phyloP scores from a whole-genome alignment of 2,113 vertebrate species.

The Misgurnus mizolepis region DNA sequence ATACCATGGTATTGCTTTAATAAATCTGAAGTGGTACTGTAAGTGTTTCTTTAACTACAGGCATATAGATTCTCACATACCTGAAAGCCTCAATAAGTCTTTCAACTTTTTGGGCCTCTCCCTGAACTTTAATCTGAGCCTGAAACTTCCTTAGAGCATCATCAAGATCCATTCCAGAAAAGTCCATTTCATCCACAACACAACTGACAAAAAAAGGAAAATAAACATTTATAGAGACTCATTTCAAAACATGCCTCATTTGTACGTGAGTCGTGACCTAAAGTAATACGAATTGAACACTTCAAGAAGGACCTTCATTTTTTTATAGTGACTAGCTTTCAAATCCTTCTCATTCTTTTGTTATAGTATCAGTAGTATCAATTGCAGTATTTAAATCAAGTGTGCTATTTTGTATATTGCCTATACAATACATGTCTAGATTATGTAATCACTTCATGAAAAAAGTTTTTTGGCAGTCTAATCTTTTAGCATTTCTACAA shows the following conservation, averaged over 20 bases:
- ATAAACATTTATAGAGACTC: not conserved
- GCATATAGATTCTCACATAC: conserved; percentile 61
- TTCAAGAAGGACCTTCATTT: too few species aligned
- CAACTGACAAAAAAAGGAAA: conserved; percentile 72
- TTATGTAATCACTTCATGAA: too few species aligned
- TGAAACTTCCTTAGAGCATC: conserved; percentile 93
- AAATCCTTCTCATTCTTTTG: too few species aligned
- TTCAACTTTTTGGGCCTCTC: conserved; percentile 94
- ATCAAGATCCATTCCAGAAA: conserved; percentile 93
- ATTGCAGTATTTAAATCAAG: too few species aligned
- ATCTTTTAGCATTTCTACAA: not conserved
- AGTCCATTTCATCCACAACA: conserved; percentile 96
- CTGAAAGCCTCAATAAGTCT: conserved; percentile 94
- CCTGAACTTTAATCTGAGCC: conserved; percentile 92
- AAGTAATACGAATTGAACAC: not conserved
- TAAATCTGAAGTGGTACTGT: too few species aligned
- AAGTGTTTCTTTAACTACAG: too few species aligned
- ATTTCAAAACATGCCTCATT: too few species aligned
- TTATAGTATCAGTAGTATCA: too few species aligned
- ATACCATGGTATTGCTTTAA: too few species aligned
- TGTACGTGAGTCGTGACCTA: too few species aligned
- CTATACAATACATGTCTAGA: not conserved
- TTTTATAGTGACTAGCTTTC: too few species aligned
- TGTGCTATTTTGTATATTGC: too few species aligned
- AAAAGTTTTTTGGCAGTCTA: not conserved